Percentiles rank a stretch among this genome's conserved stretches.
Evolutionary conservation across 2,797 vertebrate genomes (phyloP).

Genomic region (Eutrigla gurnardus): DNA sequence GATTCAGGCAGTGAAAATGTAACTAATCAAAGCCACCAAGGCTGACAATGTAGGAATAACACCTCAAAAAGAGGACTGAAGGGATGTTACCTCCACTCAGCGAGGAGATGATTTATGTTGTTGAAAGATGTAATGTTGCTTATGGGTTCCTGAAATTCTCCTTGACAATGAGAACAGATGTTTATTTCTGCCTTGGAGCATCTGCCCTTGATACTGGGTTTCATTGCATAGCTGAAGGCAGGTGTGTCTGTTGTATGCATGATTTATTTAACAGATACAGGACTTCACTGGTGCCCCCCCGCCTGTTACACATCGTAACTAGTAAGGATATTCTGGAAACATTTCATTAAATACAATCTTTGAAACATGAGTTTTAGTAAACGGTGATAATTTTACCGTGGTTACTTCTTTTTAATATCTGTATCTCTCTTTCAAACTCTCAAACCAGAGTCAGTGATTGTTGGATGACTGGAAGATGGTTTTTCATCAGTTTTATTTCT

Average conservation of each 20-base stretch:
- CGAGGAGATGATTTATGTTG: slow-evolving; percentile 63
- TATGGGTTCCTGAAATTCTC: slow-evolving; percentile 48
- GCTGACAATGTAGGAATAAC: not conserved
- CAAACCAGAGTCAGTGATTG: no score
- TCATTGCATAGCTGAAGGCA: slow-evolving; percentile 48
- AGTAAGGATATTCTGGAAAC: slow-evolving; percentile 52
- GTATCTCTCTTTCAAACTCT: no score
- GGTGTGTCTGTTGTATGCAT: slow-evolving; percentile 48
- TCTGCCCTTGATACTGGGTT: slow-evolving; percentile 60
- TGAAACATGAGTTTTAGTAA: not conserved
- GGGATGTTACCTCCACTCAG: not conserved
- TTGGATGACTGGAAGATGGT: no score
- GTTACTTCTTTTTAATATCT: no score
- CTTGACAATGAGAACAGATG: slow-evolving; percentile 66
- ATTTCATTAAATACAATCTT: slow-evolving; percentile 41
- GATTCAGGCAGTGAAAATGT: slow-evolving; percentile 1
- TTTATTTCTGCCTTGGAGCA: slow-evolving; percentile 58
- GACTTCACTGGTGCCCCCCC: slow-evolving; percentile 30
- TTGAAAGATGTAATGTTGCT: slow-evolving; percentile 40
- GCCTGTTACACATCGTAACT: slow-evolving; percentile 51
- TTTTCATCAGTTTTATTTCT: no score
- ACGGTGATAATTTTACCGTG: no score
- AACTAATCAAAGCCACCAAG: slow-evolving; percentile 19
- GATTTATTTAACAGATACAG: slow-evolving; percentile 70
- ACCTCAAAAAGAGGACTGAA: not conserved